Base-by-base conservation (phyloP, 64 coral and sea anemone species). In the Montipora efflorescens region DNA sequence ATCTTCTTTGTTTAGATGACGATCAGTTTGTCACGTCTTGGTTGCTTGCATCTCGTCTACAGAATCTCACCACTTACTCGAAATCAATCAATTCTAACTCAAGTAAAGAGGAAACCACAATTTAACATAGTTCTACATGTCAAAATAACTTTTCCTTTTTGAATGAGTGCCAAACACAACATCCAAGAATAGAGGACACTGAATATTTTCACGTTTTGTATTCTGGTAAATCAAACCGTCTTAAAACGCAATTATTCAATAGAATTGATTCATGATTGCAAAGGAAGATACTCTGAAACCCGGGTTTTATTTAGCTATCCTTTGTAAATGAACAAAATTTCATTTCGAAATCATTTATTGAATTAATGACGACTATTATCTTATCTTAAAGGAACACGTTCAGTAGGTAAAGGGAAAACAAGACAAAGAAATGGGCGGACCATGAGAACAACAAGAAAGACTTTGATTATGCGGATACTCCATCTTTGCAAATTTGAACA, bases 71-170 rank as follows among this genome's bases (percentile, higher is more conserved):
- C 9, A 22, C 44, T 86, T 71, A n/a, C 44, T 2, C 5, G 46
- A 86, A 86, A 50, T 70, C 82, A 72, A 18, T 71, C 46, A 52
- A 72, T 86, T 12, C 22, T 11, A 23, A 50, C 28, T 72, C 5
- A 78, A 49, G 76, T 7, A 68, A 47, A 72, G 46, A 72, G 82
- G 62, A 86, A 86, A 86, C 82, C 82, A 23, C 82, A 86, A 71
- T 68, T 72, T 71, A 18, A 21, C 3, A 18, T 15, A 23, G 21
- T 1, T 13, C 16, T 67, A 71, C 1, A 22, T 21, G 68, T 23
- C 14, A 4, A 20, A 71, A 14, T 7, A 12, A 5, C 14, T 64
- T 3, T 12, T 64, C 9, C 9, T 64, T 64, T 64, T 12, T 64
- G 4, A 12, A 64, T 64, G 61, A 11, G 4, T 64, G 61, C 53